Conservation (phyloP, 2,888 invertebrate genomes). For the Sepioteuthis lessoniana region DNA sequence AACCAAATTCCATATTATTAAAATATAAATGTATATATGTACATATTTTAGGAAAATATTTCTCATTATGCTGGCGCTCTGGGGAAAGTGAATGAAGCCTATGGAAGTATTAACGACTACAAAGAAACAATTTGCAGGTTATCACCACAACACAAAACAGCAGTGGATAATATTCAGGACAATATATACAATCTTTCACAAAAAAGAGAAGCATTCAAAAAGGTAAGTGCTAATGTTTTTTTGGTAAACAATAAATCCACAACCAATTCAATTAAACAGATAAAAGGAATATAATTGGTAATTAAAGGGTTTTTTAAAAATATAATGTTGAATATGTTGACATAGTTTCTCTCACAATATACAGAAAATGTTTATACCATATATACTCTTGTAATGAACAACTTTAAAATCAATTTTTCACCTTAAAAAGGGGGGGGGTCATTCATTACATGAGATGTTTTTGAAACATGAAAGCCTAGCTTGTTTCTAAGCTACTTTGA, state of each 20-base stretch:
- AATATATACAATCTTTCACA: conserved; percentile 64
- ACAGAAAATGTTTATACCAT: too few species aligned
- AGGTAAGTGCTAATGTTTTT: background rate
- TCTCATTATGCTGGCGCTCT: conserved; percentile 68
- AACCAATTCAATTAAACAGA: background rate
- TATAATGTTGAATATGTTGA: too few species aligned
- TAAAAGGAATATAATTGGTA: too few species aligned
- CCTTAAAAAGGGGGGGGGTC: too few species aligned
- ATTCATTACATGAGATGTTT: too few species aligned
- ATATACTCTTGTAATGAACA: too few species aligned
- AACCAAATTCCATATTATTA: background rate
- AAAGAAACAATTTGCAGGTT: conserved; percentile 68
- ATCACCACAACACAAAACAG: conserved; percentile 64
- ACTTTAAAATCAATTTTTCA: too few species aligned
- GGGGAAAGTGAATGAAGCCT: conserved; percentile 70
- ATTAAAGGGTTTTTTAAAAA: too few species aligned
- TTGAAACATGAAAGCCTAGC: too few species aligned
- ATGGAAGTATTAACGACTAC: conserved; percentile 68
- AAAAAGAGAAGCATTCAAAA: background rate
- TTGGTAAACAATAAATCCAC: background rate
- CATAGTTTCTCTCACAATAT: too few species aligned
- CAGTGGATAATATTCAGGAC: conserved; percentile 56
- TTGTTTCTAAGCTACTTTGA: too few species aligned
- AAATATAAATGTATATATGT: background rate
- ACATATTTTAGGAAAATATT: conserved; percentile 61